Evolutionary conservation across 2,888 invertebrate species (phyloP), one percentile per base, ranked within the genome.

Genomic region (Apamea crenata): DNA sequence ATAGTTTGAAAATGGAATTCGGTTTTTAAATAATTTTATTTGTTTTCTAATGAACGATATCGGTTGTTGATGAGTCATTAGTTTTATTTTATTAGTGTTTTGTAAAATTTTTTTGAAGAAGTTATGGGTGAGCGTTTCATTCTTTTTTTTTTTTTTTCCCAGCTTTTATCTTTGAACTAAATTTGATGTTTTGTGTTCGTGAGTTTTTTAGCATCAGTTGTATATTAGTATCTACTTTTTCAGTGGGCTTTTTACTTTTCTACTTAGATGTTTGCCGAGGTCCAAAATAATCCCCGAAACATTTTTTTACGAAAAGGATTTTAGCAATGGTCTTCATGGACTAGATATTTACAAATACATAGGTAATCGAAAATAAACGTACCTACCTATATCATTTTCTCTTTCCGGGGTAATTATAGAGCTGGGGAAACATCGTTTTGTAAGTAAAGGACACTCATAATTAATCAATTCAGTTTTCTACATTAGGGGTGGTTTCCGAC

Each of bases 31-130:
- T 70, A 32, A 0, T 77, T 74, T 79, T 32, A 21, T 36, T 75
- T 67, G 14, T 50, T 70, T 59, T 65, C 40, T 68, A 40, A 77
- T 83, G 61, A 84, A 67, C 73, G 77, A 81, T 29, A 36, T 87
- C 44, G 81, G 77, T 84, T 84, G 80, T 65, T 63, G 47, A 67
- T n/a, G 14, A 63, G 81, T 87, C 69, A 81, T 81, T 84, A 47
- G 65, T 74, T 82, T 70, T 66, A 72, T 77, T 84, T 81, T 77
- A 67, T 81, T 74, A 14, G 85, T 85, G 85, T 68, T 84, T 73
- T n/a, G 59, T 63, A n/a, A 36, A 18, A 73, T 47, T 53, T 65
- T 21, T 56, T 50, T 29, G 66, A 67, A 50, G 59, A 80, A 56
- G 12, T 66, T 63, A 25, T 40, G 14, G 81, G 85, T 85, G 40